Conservation (phyloP, 2,113 vertebrate genomes). For the Nymphicus hollandicus region DNA sequence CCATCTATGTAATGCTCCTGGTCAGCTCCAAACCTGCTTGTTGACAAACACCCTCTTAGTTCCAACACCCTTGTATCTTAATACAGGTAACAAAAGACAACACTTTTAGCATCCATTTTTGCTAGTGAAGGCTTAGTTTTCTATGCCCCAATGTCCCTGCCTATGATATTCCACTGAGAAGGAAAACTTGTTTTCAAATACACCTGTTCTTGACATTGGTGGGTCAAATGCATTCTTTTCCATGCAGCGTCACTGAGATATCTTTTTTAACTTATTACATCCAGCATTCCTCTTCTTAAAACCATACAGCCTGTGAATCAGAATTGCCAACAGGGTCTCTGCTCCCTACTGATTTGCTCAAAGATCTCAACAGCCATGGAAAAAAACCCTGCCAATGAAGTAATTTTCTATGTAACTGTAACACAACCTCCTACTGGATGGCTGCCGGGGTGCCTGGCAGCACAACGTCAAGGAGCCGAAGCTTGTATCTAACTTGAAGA, state of each 20-base stretch:
- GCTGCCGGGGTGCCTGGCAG: not conserved
- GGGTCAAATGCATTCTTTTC: not conserved
- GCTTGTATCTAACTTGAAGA: not conserved
- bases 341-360: slow-evolving; percentile 24
- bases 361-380: not conserved
- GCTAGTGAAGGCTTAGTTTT: not conserved
- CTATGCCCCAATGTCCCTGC: not conserved
- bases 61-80: not conserved
- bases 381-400: not conserved
- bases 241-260: not conserved
- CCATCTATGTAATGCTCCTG: fast-evolving
- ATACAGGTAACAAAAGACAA: not conserved
- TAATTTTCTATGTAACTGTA: not conserved
- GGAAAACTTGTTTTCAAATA: not conserved
- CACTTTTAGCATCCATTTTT: not conserved
- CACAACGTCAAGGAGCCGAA: not conserved
- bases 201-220: not conserved
- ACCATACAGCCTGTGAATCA: not conserved
- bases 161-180: not conserved
- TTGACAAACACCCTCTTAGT: not conserved
- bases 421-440: slow-evolving; percentile 8
- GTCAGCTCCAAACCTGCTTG: not conserved
- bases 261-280: not conserved
- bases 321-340: slow-evolving; percentile 6
- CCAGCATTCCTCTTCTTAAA: not conserved